Evolutionary conservation across 2,797 vertebrate genomes (phyloP).

Genomic region (Tenualosa thibaudeaui): DNA sequence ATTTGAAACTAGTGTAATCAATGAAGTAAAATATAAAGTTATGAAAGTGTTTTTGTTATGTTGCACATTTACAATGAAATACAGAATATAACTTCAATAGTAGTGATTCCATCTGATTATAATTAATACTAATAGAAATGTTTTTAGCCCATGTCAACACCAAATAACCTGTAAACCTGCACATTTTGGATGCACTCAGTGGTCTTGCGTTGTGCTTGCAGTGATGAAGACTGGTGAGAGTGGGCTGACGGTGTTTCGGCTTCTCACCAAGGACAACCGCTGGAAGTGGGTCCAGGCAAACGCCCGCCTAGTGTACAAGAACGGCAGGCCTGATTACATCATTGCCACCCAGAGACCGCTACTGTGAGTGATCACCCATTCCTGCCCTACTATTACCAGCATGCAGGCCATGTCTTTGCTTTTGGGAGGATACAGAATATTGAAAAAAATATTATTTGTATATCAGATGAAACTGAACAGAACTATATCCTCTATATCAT

Average conservation of each 20-base stretch:
- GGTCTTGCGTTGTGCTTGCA: conserved; percentile 39
- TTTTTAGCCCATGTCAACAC: not conserved
- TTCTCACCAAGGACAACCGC: conserved; percentile 79
- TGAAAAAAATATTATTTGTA: too few species aligned
- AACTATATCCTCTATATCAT: too few species aligned
- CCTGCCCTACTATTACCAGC: not conserved
- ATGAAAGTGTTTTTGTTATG: too few species aligned
- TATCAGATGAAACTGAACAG: too few species aligned
- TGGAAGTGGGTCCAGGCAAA: conserved; percentile 86
- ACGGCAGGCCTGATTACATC: conserved; percentile 79
- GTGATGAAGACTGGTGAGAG: conserved; percentile 85
- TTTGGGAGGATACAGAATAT: not conserved
- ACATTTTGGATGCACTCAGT: not conserved
- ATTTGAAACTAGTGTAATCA: too few species aligned
- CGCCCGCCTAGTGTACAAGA: conserved; percentile 80
- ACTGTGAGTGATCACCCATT: conserved; percentile 67
- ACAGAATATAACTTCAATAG: too few species aligned
- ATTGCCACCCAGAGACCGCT: conserved; percentile 78
- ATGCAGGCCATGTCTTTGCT: not conserved
- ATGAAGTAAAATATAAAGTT: too few species aligned
- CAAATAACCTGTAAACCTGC: not conserved
- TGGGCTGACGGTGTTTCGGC: conserved; percentile 77
- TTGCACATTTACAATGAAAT: too few species aligned
- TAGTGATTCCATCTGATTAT: too few species aligned
- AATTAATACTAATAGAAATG: too few species aligned